phyloP scores from a whole-genome alignment of 2,113 vertebrate species.

The Otocyon megalotis region DNA sequence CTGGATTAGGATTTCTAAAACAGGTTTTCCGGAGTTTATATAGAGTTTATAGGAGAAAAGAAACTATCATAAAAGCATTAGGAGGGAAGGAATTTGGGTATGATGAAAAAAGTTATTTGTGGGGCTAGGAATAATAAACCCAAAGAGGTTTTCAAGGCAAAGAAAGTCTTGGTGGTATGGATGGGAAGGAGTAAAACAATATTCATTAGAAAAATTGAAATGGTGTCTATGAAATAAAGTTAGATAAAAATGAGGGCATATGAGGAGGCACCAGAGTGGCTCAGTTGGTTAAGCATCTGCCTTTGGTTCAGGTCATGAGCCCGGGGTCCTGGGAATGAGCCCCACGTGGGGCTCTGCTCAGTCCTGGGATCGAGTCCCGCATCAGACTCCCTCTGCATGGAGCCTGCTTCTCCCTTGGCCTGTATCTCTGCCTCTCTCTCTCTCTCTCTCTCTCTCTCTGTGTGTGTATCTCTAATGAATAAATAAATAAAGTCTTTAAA shows the following conservation, averaged over 20 bases:
- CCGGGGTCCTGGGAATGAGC: neutral
- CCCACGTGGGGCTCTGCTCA: neutral
- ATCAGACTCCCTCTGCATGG: no score
- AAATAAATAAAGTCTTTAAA: neutral
- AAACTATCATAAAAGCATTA: neutral
- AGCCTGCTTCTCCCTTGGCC: no score
- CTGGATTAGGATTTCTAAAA: slow-evolving; percentile 15
- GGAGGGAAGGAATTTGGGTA: neutral
- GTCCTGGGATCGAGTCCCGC: no score
- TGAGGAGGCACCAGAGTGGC: neutral
- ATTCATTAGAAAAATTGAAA: neutral
- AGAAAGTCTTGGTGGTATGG: neutral
- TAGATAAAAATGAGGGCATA: neutral
- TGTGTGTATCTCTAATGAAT: no score
- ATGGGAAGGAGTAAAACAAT: neutral
- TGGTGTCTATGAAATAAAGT: slow-evolving; percentile 11
- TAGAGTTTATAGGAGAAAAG: neutral
- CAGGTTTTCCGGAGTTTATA: neutral
- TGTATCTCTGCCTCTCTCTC: neutral
- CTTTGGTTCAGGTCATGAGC: neutral
- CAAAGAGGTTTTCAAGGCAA: neutral
- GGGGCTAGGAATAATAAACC: neutral
- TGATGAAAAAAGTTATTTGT: neutral
- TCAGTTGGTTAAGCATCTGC: neutral
- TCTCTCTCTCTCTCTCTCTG: neutral